A percentile compares a stretch with the other conserved stretches of the same genome.
Evolutionary conservation across 53 echinoderm and acorn worm genomes (phyloP).

Genomic region (Patiria pectinifera): DNA sequence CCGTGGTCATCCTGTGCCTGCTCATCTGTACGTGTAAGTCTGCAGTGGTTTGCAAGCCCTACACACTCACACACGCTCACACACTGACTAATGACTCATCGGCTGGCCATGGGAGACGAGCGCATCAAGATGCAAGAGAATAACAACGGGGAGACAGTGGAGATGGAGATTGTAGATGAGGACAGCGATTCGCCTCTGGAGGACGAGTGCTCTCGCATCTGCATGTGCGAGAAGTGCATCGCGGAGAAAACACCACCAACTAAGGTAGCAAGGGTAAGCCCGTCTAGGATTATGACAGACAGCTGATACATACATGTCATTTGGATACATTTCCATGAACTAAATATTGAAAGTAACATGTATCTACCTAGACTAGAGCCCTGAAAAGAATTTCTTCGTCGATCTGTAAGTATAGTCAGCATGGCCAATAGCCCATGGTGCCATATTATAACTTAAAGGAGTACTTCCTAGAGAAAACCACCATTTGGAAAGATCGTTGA

Average conservation of each 20-base stretch:
- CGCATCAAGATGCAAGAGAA: slow-evolving; percentile 41
- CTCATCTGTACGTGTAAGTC: neutral
- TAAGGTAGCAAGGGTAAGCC: slow-evolving; percentile 21
- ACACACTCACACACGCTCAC: too few species aligned
- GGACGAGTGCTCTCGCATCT: slow-evolving; percentile 83
- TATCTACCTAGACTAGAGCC: too few species aligned
- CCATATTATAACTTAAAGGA: too few species aligned
- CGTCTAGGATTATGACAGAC: neutral
- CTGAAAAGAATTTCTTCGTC: too few species aligned
- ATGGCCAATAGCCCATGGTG: too few species aligned
- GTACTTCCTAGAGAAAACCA: too few species aligned
- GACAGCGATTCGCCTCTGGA: slow-evolving; percentile 79
- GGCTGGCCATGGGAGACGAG: neutral
- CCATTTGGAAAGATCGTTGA: too few species aligned
- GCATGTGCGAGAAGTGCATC: slow-evolving; percentile 83
- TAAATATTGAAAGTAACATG: too few species aligned
- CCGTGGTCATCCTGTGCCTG: neutral
- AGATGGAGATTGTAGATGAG: slow-evolving; percentile 63
- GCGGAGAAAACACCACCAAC: slow-evolving; percentile 60
- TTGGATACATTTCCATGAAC: too few species aligned
- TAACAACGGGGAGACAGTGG: slow-evolving; percentile 32
- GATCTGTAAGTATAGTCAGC: too few species aligned
- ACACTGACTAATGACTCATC: neutral
- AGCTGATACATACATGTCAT: neutral
- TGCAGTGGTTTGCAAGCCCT: too few species aligned